These are phyloP conservation scores for Myanophis thanlyinensis DNA, from an alignment of 2,113 vertebrate genomes.

Conservation along the genomic window DNA sequence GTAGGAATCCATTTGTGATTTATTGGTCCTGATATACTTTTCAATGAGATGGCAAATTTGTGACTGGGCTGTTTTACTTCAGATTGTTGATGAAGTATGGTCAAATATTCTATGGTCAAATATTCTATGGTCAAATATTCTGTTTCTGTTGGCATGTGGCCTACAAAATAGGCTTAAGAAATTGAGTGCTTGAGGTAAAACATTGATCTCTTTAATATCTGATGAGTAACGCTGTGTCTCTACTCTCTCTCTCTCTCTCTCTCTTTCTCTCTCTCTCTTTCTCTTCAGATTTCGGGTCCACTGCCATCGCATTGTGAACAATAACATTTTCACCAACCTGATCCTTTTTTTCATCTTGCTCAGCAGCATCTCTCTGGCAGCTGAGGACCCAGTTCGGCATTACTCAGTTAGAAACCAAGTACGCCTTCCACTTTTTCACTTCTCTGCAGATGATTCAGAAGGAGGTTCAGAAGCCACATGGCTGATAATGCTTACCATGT, in stretches of 20 bases:
- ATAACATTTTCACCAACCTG: slow-evolving; percentile 99
- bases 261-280: slow-evolving; percentile 11
- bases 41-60: neutral
- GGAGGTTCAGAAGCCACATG: neutral
- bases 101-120: too few relatives aligned
- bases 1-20: neutral
- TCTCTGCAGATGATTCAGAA: neutral
- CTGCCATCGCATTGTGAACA: slow-evolving; percentile 96
- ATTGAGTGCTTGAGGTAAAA: neutral
- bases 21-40: neutral
- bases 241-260: slow-evolving; percentile 12
- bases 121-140: neutral
- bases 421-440: slow-evolving; percentile 41
- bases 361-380: slow-evolving; percentile 97
- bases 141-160: neutral
- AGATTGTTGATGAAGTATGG: neutral
- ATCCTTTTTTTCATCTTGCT: slow-evolving; percentile 99
- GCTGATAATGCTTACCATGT: neutral
- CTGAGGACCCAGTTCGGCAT: slow-evolving; percentile 92
- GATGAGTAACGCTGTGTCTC: slow-evolving; percentile 34
- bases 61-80: neutral
- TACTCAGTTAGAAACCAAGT: slow-evolving; percentile 94
- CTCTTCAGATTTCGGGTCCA: slow-evolving; percentile 88
- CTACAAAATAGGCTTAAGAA: neutral
- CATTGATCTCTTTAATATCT: neutral